Base-by-base conservation (phyloP, 1,140 invertebrate species). In the Melipona quadrifasciata region DNA sequence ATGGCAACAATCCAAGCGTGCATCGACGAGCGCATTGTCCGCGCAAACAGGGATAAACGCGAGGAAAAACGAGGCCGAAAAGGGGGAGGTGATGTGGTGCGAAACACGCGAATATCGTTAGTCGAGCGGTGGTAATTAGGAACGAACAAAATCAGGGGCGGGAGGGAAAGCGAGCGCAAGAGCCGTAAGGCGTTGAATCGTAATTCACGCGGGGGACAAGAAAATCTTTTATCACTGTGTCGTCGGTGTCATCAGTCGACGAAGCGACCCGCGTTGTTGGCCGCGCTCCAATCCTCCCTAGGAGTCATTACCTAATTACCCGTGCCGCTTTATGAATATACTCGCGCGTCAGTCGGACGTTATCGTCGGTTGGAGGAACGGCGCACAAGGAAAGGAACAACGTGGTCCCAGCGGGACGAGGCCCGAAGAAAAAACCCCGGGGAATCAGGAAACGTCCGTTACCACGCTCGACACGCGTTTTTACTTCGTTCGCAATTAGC, bases 271-370 rank as follows among this genome's bases (percentile, higher is more conserved):
- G 82, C 21, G 76, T 64, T 61, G 87, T 81, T 89, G 87, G 87
- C 88, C 65, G 5, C n/a, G 73, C 86, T 89, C 88, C 88, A 89
- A 75, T 82, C 64, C 76, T 80, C 73, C 61, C 1, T 57, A 87
- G 83, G 58, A 88, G 87, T 86, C 87, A 74, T 89, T 88, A 89
- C 84, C 87, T 89, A 89, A 89, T 89, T 88, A 89, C 88, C 80
- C 77, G 67, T 81, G 11, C 87, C 76, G 88, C 80, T 89, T 89
- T 88, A 78, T 86, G 84, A 84, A 88, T 85, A 88, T 80, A 88
- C 79, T 83, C 76, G 86, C 55, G 87, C 85, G 39, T 5, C 39
- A 39, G 39, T 39, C 84, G 80, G 72, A 51, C 72, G 78, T 77
- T 88, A 84, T 80, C 87, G 87, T 85, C 82, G 64, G 82, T 64